Percentiles rank a stretch among this genome's conserved stretches.
phyloP scores from a whole-genome alignment of 2,113 vertebrate species.

The Thymallus thymallus region DNA sequence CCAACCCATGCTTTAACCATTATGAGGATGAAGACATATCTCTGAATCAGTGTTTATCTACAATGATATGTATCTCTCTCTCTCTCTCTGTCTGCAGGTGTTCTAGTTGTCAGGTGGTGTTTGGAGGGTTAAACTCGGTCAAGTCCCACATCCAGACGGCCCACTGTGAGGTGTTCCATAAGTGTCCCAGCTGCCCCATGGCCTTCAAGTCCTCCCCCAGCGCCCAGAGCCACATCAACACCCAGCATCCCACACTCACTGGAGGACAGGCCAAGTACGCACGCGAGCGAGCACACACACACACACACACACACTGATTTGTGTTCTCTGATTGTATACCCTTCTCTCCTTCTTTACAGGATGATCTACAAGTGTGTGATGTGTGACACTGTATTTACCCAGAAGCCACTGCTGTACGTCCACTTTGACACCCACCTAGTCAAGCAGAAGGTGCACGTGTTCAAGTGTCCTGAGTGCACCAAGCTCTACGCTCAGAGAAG shows the following conservation, averaged over 20 bases:
- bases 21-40: too few species aligned
- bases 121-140: slow-evolving; percentile 90
- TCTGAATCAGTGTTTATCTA: too few species aligned
- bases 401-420: slow-evolving; percentile 86
- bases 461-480: slow-evolving; percentile 91
- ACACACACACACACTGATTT: neutral
- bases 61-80: neutral
- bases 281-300: slow-evolving; percentile 2
- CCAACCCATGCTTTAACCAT: too few species aligned
- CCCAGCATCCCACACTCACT: slow-evolving; percentile 83
- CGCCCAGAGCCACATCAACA: slow-evolving; percentile 84
- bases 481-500: slow-evolving; percentile 90
- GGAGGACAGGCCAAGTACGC: slow-evolving; percentile 82
- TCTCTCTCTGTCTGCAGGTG: slow-evolving; percentile 73
- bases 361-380: slow-evolving; percentile 96
- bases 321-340: neutral
- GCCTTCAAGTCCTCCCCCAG: slow-evolving; percentile 93
- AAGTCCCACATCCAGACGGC: slow-evolving; percentile 94
- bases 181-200: slow-evolving; percentile 96
- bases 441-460: slow-evolving; percentile 91
- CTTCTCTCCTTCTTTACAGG: slow-evolving; percentile 57
- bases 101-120: slow-evolving; percentile 91
- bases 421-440: slow-evolving; percentile 91
- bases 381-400: slow-evolving; percentile 95
- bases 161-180: slow-evolving; percentile 95